Conservation (phyloP, 2,888 invertebrate species). For the Leptothorax acervorum region DNA sequence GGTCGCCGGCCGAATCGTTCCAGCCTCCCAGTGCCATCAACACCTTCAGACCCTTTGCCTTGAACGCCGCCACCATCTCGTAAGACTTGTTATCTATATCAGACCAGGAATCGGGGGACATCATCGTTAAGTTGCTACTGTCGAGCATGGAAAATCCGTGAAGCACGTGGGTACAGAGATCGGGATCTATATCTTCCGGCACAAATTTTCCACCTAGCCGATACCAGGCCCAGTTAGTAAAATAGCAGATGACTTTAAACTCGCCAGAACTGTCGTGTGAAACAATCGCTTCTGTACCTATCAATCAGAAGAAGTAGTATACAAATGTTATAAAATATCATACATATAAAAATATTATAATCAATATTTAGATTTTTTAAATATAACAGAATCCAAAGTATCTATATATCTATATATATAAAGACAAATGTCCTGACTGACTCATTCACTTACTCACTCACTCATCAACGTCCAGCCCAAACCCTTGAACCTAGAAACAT, state of each 20-base stretch:
- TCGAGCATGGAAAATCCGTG: constrained; percentile 97
- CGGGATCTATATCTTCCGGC: constrained; percentile 94
- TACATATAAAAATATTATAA: too few relatives aligned
- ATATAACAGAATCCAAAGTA: too few relatives aligned
- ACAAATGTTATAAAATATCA: too few relatives aligned
- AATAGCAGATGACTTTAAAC: constrained; percentile 95
- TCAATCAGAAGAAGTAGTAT: too few relatives aligned
- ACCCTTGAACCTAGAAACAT: too few relatives aligned
- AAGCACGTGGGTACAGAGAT: constrained; percentile 95
- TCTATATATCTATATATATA: too few relatives aligned
- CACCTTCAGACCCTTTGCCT: constrained; percentile 91
- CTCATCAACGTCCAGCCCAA: too few relatives aligned
- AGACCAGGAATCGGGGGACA: constrained; percentile 95
- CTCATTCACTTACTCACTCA: too few relatives aligned
- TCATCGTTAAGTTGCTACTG: constrained; percentile 91
- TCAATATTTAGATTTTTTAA: too few relatives aligned
- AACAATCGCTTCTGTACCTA: neutral
- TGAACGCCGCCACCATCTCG: constrained; percentile 92
- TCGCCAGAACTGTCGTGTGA: constrained; percentile 78
- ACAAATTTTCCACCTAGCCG: constrained; percentile 93
- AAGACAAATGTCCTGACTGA: too few relatives aligned
- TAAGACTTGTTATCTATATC: constrained; percentile 97
- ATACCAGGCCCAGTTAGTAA: constrained; percentile 98
- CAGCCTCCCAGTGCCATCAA: constrained; percentile 97
- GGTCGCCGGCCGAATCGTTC: constrained; percentile 97